These are phyloP conservation scores for Aptenodytes forsteri DNA, from an alignment of 2,113 vertebrate genomes.

Conservation along the genomic window DNA sequence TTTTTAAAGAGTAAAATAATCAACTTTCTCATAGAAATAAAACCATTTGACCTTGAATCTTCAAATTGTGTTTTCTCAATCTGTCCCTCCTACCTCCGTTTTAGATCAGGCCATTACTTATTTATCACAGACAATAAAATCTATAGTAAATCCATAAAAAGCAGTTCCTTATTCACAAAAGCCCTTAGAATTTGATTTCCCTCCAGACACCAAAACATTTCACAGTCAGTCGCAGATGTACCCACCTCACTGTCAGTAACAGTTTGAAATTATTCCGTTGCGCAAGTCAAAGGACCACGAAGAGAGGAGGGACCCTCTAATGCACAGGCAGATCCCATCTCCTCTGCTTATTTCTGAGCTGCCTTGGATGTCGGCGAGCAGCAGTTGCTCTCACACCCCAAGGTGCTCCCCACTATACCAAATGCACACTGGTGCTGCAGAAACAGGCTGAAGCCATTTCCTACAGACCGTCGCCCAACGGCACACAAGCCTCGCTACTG, in stretches of 20 bases:
- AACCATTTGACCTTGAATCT: conserved; percentile 57
- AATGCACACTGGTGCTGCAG: not conserved
- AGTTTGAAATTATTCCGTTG: not conserved
- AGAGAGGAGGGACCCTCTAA: not conserved
- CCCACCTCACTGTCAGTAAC: not conserved
- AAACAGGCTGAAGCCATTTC: not conserved
- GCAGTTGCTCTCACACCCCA: not conserved
- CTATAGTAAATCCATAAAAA: not conserved
- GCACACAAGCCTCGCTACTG: not conserved
- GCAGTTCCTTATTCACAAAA: conserved; percentile 1
- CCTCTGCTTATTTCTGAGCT: not conserved
- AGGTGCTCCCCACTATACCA: not conserved
- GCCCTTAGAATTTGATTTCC: not conserved
- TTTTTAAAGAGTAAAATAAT: not conserved
- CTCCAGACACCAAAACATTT: not conserved
- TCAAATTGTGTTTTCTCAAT: not conserved
- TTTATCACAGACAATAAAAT: not conserved
- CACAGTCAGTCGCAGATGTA: not conserved
- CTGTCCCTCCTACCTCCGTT: not conserved
- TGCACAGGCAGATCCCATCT: not conserved
- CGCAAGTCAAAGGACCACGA: not conserved
- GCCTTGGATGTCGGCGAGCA: not conserved
- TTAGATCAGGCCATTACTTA: not conserved
- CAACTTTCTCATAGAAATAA: not conserved
- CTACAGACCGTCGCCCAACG: not conserved